phyloP scores from a whole-genome alignment of 2,113 vertebrate species.

The Urocynchramus pylzowi region DNA sequence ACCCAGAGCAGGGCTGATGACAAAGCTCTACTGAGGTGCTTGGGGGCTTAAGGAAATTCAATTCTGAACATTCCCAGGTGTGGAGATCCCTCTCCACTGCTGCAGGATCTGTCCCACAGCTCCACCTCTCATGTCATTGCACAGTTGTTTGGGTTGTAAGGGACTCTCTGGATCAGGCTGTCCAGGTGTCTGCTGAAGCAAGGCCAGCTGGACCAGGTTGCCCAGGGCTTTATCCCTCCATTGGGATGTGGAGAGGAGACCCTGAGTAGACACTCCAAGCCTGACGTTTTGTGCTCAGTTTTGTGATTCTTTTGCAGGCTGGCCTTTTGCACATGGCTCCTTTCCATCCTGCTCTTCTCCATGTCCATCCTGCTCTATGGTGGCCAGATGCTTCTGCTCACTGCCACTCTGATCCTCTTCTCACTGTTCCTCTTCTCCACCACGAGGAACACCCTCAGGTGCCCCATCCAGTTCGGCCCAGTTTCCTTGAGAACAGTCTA shows the following conservation, averaged over 20 bases:
- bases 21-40: background rate
- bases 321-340: slow-evolving; percentile 91
- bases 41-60: background rate
- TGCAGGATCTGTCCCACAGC: background rate
- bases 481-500: slow-evolving; percentile 73
- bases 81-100: background rate
- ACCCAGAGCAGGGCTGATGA: background rate
- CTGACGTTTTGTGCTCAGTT: background rate
- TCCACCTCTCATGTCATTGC: background rate
- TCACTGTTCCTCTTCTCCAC: slow-evolving; percentile 84
- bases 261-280: background rate
- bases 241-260: background rate
- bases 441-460: slow-evolving; percentile 65
- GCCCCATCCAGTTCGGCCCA: slow-evolving; percentile 80
- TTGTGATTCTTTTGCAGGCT: slow-evolving; percentile 73
- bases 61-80: background rate
- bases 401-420: slow-evolving; percentile 81
- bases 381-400: slow-evolving; percentile 82
- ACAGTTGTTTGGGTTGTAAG: background rate
- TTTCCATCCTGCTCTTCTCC: slow-evolving; percentile 85
- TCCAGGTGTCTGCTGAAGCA: background rate
- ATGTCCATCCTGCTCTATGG: slow-evolving; percentile 85
- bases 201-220: background rate
- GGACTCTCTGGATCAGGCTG: background rate
- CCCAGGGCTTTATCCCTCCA: background rate